Base-by-base conservation (phyloP, 2,888 invertebrate genomes). In the Parochlus steinenii region DNA sequence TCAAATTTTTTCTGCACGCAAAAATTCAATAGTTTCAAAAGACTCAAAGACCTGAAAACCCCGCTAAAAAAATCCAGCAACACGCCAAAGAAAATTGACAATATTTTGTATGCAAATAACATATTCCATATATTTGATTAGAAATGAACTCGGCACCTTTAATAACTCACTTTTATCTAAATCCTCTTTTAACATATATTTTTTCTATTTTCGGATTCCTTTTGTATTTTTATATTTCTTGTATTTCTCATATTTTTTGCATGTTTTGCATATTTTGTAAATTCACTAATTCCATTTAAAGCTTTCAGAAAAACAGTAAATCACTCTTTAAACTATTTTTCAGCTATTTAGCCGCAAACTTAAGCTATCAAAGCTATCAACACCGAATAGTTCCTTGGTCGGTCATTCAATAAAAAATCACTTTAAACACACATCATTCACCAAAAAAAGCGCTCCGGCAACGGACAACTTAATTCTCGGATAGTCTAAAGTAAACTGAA, bases 401-500 rank as follows among this genome's bases (percentile, higher is more conserved):
- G n/a, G n/a, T 12, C 14, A 8, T 25, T 25, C 14, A 11, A 25
- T 25, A 12, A 12, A 25, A 25, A 25, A 12, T 25, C 4, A 25
- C 14, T 25, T 25, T 12, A 25, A 25, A 25, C 3, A 25, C 11
- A 25, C 11, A 25, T 25, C 14, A 25, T 25, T 25, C 28, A 28
- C 28, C 15, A 12, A 12, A 12, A 11, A 28, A 14, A 28, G 15
- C n/a, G 4, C 33, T n/a, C n/a, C n/a, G n/a, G n/a, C n/a, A n/a
- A n/a, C n/a, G n/a, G 17, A 25, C 17, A 18, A 33, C 33, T 33
- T 33, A 33, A 33, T 33, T 18, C 33, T 12, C 33, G 18, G 33
- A 33, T 17, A 16, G 33, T 33, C 33, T 12, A 33, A 27, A 33
- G 33, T 20, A 19, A 26, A 33, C 33, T 25, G 26, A 25, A 26